A percentile compares a stretch with the other conserved stretches of the same genome.
phyloP scores from a whole-genome alignment of 2,113 vertebrate genomes.

The Calonectris borealis region DNA sequence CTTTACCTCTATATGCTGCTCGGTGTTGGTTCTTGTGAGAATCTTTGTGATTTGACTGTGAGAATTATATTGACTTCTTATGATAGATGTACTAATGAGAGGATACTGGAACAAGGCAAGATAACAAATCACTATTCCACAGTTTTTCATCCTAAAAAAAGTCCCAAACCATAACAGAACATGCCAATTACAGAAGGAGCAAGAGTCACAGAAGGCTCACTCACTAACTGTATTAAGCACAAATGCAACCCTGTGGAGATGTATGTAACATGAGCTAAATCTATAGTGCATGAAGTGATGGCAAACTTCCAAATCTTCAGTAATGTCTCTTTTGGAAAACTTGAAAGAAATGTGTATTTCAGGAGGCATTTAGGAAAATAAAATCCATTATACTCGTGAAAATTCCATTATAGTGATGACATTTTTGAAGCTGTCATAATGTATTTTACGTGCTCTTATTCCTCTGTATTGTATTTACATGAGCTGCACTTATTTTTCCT shows the following conservation, averaged over 20 bases:
- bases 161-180: neutral
- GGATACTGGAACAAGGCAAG: neutral
- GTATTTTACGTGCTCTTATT: neutral
- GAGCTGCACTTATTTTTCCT: neutral
- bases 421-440: neutral
- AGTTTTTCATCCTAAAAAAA: neutral
- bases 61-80: neutral
- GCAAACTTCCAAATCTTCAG: neutral
- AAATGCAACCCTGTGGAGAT: neutral
- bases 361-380: neutral
- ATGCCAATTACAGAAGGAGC: neutral
- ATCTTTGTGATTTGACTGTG: neutral
- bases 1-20: neutral
- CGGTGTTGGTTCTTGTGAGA: neutral
- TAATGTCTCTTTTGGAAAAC: neutral
- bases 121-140: neutral
- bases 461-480: neutral
- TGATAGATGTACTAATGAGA: neutral
- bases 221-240: neutral
- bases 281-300: neutral
- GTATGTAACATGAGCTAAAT: neutral
- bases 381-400: neutral
- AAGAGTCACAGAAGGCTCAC: neutral
- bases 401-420: neutral
- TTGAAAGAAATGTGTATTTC: neutral